A percentile compares a stretch with the other conserved stretches of the same genome.
Evolutionary conservation across 2,113 vertebrate genomes (phyloP).

Genomic region (Erpornis zantholeuca): DNA sequence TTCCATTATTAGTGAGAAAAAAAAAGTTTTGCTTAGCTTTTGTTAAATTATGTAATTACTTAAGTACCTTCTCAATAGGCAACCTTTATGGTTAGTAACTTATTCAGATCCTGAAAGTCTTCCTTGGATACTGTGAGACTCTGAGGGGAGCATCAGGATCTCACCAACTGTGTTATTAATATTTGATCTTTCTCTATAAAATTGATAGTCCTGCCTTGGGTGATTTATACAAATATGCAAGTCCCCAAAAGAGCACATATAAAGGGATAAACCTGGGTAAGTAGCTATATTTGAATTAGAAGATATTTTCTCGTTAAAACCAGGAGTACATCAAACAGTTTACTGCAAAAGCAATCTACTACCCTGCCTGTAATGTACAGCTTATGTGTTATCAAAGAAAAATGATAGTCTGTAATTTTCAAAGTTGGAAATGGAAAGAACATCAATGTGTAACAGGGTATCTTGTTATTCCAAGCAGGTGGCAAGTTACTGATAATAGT

Average conservation of each 20-base stretch:
- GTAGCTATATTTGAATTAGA: not conserved
- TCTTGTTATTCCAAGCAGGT: not conserved
- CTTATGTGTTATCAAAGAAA: not conserved
- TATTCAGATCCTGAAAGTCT: not conserved
- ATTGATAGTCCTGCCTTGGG: not conserved
- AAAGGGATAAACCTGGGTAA: not conserved
- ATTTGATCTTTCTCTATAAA: not conserved
- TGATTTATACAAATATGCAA: not conserved
- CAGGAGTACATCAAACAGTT: not conserved
- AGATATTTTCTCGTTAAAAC: not conserved
- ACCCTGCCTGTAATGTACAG: not conserved
- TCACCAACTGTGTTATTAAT: not conserved
- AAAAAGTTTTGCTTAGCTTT: not conserved
- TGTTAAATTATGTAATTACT: not conserved
- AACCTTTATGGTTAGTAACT: not conserved
- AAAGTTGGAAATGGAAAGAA: not conserved
- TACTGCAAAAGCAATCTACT: not conserved
- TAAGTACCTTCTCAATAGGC: not conserved
- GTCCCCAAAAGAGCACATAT: not conserved
- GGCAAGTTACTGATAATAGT: not conserved
- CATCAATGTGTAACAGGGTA: accelerated
- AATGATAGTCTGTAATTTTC: not conserved
- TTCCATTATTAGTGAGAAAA: not conserved
- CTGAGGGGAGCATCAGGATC: not conserved
- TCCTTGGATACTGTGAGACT: not conserved